Base-by-base conservation (phyloP, 2,888 invertebrate genomes). In the Clostera curtula region DNA sequence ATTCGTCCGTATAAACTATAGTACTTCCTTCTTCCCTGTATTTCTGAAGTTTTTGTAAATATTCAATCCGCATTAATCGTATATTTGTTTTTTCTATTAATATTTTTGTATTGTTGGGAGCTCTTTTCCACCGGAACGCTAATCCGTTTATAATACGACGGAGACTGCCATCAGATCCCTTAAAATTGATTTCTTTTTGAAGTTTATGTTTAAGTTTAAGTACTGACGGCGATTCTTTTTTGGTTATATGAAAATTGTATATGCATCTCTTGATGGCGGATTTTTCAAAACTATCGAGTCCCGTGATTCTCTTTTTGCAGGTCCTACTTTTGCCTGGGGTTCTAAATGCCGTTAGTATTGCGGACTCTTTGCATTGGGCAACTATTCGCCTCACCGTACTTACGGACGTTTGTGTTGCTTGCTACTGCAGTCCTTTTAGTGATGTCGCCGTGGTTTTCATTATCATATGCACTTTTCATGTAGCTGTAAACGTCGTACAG, bases 251-350 rank as follows among this genome's bases (percentile, higher is more conserved):
- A 21, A 47, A 58, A 31, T 54, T 58, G 19, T 61, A 53, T 4
- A 59, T 42, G 16, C 43, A 47, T 11, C 51, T 48, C 36, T 44
- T 57, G 11, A 59, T 51, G 1, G 54, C 49, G 2, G 46, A 40
- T 34, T 49, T 41, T 20, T 54, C 47, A 23, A 56, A 56, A 15
- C 26, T 42, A 18, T 56, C 51, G 2, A 55, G 40, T 1, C 26
- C 43, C 3, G 54, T 58, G 0, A 57, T 34, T 9, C 29, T 34
- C 26, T 46, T 50, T 12, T 27, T 14, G 27, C 49, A 32, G 0
- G 23, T 3, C 7, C 52, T 21, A 24, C 40, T 56, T 39, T 47
- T 52, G 12, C 47, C 47, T 7, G 53, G 53, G 12, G 51, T 54
- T 17, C 46, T 31, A 26, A 54, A 51, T 2, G 43, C 39, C 4